Conservation (phyloP, 2,797 vertebrate genomes). For the Poeciliopsis presidionis region DNA sequence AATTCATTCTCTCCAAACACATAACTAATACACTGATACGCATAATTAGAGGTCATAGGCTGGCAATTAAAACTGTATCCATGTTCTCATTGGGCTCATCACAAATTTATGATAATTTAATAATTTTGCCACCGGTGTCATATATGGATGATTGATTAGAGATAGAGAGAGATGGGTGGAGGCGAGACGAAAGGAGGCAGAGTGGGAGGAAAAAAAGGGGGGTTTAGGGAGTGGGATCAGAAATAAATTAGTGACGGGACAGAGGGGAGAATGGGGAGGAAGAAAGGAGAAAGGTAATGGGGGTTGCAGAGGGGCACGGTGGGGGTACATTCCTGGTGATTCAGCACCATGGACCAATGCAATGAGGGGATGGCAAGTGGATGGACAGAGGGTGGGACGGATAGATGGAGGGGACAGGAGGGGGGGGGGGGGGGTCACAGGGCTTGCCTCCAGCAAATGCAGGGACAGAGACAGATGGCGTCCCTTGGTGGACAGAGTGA, state of each 20-base stretch:
- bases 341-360: constrained; percentile 76
- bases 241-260: constrained; percentile 68
- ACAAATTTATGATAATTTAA: constrained; percentile 75
- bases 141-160: constrained; percentile 78
- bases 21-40: constrained; percentile 73
- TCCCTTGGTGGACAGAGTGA: constrained; percentile 76
- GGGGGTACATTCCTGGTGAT: constrained; percentile 78
- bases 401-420: constrained; percentile 55
- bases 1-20: constrained; percentile 72
- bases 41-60: constrained; percentile 76
- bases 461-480: constrained; percentile 82
- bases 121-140: constrained; percentile 73
- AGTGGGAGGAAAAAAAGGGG: constrained; percentile 57
- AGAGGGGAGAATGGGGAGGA: constrained; percentile 42
- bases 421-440: constrained; percentile 67
- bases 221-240: constrained; percentile 25
- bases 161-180: constrained; percentile 57
- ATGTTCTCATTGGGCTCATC: constrained; percentile 68
- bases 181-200: constrained; percentile 50
- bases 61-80: constrained; percentile 77
- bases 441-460: constrained; percentile 75
- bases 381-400: constrained; percentile 73
- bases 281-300: constrained; percentile 34
- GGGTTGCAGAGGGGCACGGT: constrained; percentile 22
- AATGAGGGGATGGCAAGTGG: constrained; percentile 66